Conservation (phyloP, 2,888 invertebrate species). For the Dryobotodes eremita region DNA sequence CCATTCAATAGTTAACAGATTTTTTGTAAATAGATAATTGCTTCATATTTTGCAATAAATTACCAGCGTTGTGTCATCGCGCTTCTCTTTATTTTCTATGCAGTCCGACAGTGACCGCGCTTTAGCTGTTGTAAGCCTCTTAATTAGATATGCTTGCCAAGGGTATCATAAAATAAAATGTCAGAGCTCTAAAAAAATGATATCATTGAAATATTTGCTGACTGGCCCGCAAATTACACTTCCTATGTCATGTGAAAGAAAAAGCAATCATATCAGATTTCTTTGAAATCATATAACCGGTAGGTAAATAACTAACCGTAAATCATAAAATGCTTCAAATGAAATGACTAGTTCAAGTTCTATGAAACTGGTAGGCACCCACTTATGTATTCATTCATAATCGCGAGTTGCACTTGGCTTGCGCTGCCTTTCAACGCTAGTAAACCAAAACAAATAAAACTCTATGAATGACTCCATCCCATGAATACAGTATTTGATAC, state of each 20-base stretch:
- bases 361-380: slow-evolving; percentile 33
- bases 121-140: too few relatives aligned
- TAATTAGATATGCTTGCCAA: slow-evolving; percentile 19
- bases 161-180: not conserved
- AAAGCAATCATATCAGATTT: slow-evolving; percentile 11
- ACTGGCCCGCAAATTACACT: slow-evolving; percentile 14
- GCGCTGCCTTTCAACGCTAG: slow-evolving; percentile 44
- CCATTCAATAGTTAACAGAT: too few relatives aligned
- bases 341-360: slow-evolving; percentile 43
- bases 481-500: slow-evolving; percentile 60
- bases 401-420: slow-evolving; percentile 34
- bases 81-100: too few relatives aligned
- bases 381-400: slow-evolving; percentile 57
- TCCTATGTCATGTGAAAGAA: slow-evolving; percentile 25
- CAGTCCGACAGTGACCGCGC: too few relatives aligned
- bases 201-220: slow-evolving; percentile 25
- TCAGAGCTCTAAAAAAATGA: slow-evolving; percentile 17
- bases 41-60: too few relatives aligned
- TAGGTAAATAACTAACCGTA: not conserved
- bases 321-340: slow-evolving; percentile 17
- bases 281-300: not conserved
- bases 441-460: slow-evolving; percentile 53
- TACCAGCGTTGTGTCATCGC: too few relatives aligned
- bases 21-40: too few relatives aligned
- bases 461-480: slow-evolving; percentile 61